Base-by-base conservation (phyloP, 2,888 invertebrate species). In the Leptogaster cylindrica region DNA sequence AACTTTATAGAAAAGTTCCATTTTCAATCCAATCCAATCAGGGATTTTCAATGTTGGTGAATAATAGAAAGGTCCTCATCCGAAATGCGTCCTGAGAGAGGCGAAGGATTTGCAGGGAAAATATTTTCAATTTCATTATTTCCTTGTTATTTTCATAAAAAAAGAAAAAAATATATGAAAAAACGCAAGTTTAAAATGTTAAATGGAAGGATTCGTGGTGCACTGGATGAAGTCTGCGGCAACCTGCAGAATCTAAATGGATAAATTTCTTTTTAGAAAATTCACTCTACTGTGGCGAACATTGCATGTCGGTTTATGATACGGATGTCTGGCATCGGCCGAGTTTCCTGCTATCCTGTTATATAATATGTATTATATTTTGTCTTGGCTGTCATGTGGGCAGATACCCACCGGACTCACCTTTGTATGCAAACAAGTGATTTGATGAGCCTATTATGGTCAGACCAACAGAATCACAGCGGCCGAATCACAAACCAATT, bases 401-500 rank as follows among this genome's bases (percentile, higher is more conserved):
- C 55, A 23, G 7, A 55, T 10, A 18, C 36, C 18, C 6, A 33
- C 33, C 5, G 23, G 39, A 33, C 25, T 12, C 39, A 55, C 39
- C 36, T 3, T 23, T 55, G 31, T 69, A 28, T 63, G 69, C 55
- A 67, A 67, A 67, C 67, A 69, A 69, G 64, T 69, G 64, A 64
- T 69, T 61, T 69, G 67, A 69, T 69, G 64, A 58, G 67, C 55
- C 66, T 31, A 69, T 69, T 67, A 67, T 67, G 64, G 46, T 63
- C 27, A 58, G 33, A 64, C 52, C 39, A 39, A 50, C 58, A 39
- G 66, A 66, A 58, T 67, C 52, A 50, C 50, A 44, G 52, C 52
- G 69, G 67, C 50, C 48, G 61, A 70, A 70, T 70, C 69, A 70
- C 67, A 70, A 65, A 70, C 69, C 67, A 67, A 70, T 70, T 67